A percentile compares a stretch with the other conserved stretches of the same genome.
These are phyloP conservation scores for Dunckerocampus dactyliophorus DNA, from an alignment of 2,113 vertebrate genomes.

Conservation along the genomic window DNA sequence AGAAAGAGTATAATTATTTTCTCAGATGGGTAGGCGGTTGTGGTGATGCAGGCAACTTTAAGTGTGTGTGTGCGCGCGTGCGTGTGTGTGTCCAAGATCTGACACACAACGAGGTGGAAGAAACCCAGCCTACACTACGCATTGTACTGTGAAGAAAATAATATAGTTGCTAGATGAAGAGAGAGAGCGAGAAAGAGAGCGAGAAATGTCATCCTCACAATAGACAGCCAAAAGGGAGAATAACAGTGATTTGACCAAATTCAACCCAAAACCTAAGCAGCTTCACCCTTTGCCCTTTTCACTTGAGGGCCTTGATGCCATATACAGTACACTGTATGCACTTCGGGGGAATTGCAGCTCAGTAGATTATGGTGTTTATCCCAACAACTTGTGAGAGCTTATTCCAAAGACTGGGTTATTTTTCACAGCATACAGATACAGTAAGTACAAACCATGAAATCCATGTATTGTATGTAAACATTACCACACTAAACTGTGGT, in stretches of 20 bases:
- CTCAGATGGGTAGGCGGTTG: conserved; percentile 6
- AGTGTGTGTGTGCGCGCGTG: neutral
- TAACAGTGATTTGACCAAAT: conserved; percentile 27
- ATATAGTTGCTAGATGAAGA: conserved; percentile 1
- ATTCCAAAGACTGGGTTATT: neutral
- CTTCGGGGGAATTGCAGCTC: conserved; percentile 8
- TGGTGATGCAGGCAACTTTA: conserved; percentile 24
- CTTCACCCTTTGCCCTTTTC: conserved; percentile 41
- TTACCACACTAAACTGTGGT: no score
- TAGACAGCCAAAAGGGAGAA: conserved; percentile 39
- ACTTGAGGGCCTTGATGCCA: conserved; percentile 1
- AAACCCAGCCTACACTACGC: conserved; percentile 45
- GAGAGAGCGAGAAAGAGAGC: neutral
- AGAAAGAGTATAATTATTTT: conserved; percentile 20
- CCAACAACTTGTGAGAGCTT: conserved; percentile 11
- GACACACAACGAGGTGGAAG: conserved; percentile 45
- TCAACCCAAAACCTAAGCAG: conserved; percentile 19
- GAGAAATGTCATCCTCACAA: neutral
- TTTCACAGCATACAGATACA: neutral
- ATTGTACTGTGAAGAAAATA: conserved; percentile 46
- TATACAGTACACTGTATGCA: no score
- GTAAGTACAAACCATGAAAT: no score
- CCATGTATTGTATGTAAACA: no score
- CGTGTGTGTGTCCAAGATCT: neutral
- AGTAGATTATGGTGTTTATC: conserved; percentile 6